Conservation (phyloP, 2,888 invertebrate genomes). For the Lasioglossum zephyrum region DNA sequence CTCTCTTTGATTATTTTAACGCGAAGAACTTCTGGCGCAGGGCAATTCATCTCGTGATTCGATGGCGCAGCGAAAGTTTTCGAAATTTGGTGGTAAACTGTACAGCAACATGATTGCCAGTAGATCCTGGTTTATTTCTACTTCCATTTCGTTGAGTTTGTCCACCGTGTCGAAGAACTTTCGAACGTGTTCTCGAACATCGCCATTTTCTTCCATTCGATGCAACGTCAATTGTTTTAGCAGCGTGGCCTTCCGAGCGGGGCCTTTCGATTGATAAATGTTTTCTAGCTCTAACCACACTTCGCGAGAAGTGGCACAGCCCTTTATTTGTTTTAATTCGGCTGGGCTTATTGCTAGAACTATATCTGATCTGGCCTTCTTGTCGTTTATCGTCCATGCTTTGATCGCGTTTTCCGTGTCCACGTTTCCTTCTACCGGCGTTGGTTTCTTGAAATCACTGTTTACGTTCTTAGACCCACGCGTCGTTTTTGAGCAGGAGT, state of each 20-base stretch:
- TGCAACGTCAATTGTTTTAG: background rate
- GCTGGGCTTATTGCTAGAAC: background rate
- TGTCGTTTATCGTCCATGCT: background rate
- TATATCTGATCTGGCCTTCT: background rate
- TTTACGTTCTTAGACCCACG: background rate
- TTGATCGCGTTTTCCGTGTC: background rate
- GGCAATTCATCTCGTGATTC: background rate
- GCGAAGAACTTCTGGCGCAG: background rate
- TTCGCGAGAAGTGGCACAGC: too few relatives aligned
- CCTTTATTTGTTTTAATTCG: background rate
- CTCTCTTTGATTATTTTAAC: background rate
- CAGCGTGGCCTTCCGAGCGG: background rate
- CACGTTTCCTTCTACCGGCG: background rate
- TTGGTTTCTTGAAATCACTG: too few relatives aligned
- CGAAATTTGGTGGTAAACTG: background rate
- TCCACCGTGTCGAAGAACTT: too few relatives aligned
- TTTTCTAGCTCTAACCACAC: too few relatives aligned
- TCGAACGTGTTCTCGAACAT: too few relatives aligned
- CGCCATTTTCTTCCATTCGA: too few relatives aligned
- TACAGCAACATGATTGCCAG: background rate
- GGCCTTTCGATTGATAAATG: background rate
- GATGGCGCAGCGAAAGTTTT: background rate
- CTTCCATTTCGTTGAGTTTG: background rate
- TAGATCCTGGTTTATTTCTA: background rate
- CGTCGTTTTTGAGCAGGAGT: background rate